Evolutionary conservation across 2,888 invertebrate species (phyloP).

Genomic region (Acleris sparsana): DNA sequence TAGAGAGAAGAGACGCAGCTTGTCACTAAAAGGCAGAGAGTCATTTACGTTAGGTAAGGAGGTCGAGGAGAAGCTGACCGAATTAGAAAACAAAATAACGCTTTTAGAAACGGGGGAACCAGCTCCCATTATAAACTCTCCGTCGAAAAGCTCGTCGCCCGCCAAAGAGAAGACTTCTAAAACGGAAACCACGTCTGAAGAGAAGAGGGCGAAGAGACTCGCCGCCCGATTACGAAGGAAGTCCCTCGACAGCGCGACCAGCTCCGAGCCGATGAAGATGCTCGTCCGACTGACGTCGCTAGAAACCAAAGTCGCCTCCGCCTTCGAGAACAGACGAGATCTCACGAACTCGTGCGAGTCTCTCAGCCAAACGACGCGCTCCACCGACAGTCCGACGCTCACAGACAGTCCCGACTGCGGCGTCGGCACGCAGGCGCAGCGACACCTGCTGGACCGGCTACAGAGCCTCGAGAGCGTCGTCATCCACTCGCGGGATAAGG

Average conservation of each 20-base stretch:
- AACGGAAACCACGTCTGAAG: slow-evolving; percentile 74
- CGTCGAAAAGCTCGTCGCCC: slow-evolving; percentile 81
- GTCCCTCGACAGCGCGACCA: slow-evolving; percentile 90
- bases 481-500: slow-evolving; percentile 85
- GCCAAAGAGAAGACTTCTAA: slow-evolving; percentile 82
- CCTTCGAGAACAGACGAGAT: slow-evolving; percentile 72
- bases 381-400: slow-evolving; percentile 64
- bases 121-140: slow-evolving; percentile 72
- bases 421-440: slow-evolving; percentile 76
- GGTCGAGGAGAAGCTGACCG: slow-evolving; percentile 92
- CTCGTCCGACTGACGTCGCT: slow-evolving; percentile 89
- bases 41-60: slow-evolving; percentile 92
- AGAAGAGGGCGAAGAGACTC: slow-evolving; percentile 78
- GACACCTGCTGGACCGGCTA: slow-evolving; percentile 83
- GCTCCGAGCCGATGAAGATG: slow-evolving; percentile 91
- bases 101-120: slow-evolving; percentile 83
- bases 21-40: slow-evolving; percentile 92
- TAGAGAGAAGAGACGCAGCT: slow-evolving; percentile 90
- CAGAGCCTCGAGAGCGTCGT: slow-evolving; percentile 85
- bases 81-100: slow-evolving; percentile 90
- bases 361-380: slow-evolving; percentile 70
- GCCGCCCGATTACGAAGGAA: slow-evolving; percentile 86
- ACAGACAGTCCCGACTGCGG: slow-evolving; percentile 52
- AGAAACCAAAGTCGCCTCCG: slow-evolving; percentile 89
- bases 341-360: slow-evolving; percentile 84